Conservation (phyloP, 2,113 vertebrate species). For the Chitala chitala region DNA sequence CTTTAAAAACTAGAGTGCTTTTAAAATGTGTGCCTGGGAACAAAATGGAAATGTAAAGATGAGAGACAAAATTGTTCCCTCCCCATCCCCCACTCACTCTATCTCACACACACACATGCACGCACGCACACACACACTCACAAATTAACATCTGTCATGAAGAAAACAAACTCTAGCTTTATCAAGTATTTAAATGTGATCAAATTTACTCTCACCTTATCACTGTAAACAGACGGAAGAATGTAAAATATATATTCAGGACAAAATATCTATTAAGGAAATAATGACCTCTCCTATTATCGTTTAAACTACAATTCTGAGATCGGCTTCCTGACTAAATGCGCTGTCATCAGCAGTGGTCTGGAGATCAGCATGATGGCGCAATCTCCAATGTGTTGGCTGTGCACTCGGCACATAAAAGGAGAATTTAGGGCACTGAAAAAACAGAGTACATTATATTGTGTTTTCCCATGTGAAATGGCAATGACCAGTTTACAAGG, state of each 20-base stretch:
- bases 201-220: slow-evolving; percentile 10
- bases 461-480: too few relatives aligned
- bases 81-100: not conserved
- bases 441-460: too few relatives aligned
- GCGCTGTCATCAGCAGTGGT: not conserved
- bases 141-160: slow-evolving; percentile 31
- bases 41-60: slow-evolving; percentile 11
- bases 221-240: not conserved
- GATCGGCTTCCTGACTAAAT: not conserved
- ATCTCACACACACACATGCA: too few relatives aligned
- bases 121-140: too few relatives aligned
- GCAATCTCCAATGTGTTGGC: not conserved
- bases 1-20: slow-evolving; percentile 14
- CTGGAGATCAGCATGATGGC: slow-evolving; percentile 14
- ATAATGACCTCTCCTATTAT: not conserved
- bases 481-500: too few relatives aligned
- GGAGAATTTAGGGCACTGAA: too few relatives aligned
- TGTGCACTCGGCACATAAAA: not conserved
- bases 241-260: not conserved
- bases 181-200: not conserved
- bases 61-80: not conserved
- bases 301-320: slow-evolving; percentile 2
- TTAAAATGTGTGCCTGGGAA: not conserved
- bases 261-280: slow-evolving; percentile 2
- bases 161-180: not conserved